Evolutionary conservation across 53 echinoderm and acorn worm genomes (phyloP).

Genomic region (Arbacia lixula): DNA sequence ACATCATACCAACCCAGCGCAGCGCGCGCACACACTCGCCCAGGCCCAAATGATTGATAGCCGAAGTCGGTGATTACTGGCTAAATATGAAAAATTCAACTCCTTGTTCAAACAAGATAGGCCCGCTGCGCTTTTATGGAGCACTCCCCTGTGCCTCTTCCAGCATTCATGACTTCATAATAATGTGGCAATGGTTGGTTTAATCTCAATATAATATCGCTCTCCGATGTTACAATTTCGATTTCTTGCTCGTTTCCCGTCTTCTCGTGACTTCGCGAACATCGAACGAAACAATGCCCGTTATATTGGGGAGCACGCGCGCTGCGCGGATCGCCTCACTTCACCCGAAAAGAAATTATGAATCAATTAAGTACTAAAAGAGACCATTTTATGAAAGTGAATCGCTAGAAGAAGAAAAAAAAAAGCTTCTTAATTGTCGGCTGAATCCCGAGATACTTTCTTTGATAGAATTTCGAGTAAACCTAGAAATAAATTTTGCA

Average conservation of each 20-base stretch:
- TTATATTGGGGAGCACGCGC: conserved; percentile 39
- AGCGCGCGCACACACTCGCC: conserved; percentile 25
- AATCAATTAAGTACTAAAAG: conserved; percentile 35
- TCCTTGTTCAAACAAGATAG: conserved; percentile 54
- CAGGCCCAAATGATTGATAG: conserved; percentile 50
- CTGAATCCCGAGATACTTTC: conserved; percentile 7
- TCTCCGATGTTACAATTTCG: conserved; percentile 37
- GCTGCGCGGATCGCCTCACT: conserved; percentile 18
- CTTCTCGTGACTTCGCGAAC: conserved; percentile 23
- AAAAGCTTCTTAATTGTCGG: conserved; percentile 35
- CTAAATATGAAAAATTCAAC: conserved; percentile 44
- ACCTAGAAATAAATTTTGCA: conserved; percentile 44
- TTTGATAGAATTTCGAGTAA: conserved; percentile 12
- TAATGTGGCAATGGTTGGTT: conserved; percentile 48
- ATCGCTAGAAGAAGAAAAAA: no score
- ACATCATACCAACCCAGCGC: neutral
- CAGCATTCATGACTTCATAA: conserved; percentile 55
- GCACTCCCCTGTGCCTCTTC: conserved; percentile 15
- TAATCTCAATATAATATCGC: conserved; percentile 49
- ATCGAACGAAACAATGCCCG: no score
- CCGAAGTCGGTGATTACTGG: conserved; percentile 25
- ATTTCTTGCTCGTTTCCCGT: neutral
- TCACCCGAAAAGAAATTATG: conserved; percentile 29
- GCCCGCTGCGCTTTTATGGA: conserved; percentile 9
- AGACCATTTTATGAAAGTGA: conserved; percentile 44